Conservation (phyloP, 30 jellyfish, hydroid and myxozoan genomes). For the Aurelia sp. region DNA sequence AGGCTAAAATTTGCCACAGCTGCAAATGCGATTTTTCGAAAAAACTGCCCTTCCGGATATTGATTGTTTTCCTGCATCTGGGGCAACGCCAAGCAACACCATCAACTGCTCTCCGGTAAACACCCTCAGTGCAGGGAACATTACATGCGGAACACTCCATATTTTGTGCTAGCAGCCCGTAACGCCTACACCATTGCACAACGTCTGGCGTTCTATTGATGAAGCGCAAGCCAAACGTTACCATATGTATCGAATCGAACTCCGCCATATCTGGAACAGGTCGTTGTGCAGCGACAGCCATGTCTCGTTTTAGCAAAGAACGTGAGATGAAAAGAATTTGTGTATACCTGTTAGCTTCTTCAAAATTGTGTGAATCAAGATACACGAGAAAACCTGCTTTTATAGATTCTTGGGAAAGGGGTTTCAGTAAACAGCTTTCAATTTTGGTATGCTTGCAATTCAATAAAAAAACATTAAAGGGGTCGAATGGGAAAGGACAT, state of each 20-base stretch:
- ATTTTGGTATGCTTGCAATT: no score
- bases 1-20: conserved; percentile 5
- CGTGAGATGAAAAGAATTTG: no score
- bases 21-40: conserved; percentile 10
- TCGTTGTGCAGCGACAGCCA: neutral
- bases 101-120: neutral
- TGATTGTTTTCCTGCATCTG: neutral
- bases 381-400: no score
- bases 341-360: no score
- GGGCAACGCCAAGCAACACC: conserved; percentile 1
- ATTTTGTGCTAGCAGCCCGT: neutral
- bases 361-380: no score
- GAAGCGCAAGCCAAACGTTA: neutral
- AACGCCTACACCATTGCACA: neutral
- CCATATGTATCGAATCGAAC: neutral
- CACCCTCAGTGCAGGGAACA: neutral
- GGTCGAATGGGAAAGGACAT: no score
- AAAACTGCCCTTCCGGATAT: conserved; percentile 7
- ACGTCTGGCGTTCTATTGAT: neutral
- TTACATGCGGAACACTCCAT: neutral
- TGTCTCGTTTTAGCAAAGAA: no score
- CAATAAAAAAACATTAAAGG: no score
- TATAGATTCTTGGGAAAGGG: no score
- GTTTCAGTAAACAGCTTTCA: no score
- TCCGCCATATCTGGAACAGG: neutral